Conservation (phyloP, 2,113 vertebrate species). For the Sapayoa aenigma region DNA sequence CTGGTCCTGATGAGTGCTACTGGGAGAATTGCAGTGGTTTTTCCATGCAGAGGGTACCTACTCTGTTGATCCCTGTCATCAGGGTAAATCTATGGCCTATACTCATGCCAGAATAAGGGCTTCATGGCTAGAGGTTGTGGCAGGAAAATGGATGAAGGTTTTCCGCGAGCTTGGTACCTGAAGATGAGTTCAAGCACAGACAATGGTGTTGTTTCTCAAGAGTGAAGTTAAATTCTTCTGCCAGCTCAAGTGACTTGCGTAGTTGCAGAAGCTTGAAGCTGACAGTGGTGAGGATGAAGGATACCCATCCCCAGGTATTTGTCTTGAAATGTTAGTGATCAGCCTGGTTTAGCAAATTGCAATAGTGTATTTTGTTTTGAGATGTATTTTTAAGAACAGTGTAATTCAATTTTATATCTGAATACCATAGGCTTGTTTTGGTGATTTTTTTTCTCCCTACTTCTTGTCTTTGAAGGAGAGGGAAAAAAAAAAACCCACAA, state of each 20-base stretch:
- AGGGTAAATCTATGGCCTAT: background rate
- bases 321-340: background rate
- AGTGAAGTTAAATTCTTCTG: background rate
- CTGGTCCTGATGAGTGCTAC: background rate
- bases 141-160: background rate
- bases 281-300: background rate
- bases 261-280: background rate
- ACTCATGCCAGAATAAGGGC: background rate
- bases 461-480: background rate
- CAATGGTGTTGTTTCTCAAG: background rate
- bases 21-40: background rate
- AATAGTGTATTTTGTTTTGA: background rate
- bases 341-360: background rate
- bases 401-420: background rate
- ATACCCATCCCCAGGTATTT: background rate
- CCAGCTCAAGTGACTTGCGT: background rate
- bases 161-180: background rate
- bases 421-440: background rate
- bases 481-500: background rate
- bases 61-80: background rate
- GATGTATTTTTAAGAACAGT: background rate
- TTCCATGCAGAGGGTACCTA: background rate
- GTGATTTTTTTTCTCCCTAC: background rate
- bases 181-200: background rate
- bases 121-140: background rate